Percentiles rank a stretch among this genome's conserved stretches.
Conservation (phyloP, 2,113 vertebrate genomes). For the Regulus satrapa region DNA sequence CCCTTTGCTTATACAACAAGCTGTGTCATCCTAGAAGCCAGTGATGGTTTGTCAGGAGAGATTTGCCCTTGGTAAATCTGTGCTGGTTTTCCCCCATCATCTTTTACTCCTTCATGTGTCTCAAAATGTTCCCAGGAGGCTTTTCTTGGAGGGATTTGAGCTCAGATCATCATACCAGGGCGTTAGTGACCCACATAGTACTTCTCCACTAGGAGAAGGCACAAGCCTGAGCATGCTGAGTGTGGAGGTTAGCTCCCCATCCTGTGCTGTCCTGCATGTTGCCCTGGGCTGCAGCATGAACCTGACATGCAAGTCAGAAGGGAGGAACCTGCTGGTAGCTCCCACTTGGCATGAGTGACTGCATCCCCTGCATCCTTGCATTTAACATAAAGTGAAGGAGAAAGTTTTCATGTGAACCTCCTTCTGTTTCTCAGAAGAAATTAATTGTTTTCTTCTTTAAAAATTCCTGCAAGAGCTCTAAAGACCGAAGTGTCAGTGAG, state of each 20-base stretch:
- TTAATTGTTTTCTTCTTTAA: neutral
- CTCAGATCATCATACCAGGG: fast-evolving
- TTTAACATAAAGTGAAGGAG: neutral
- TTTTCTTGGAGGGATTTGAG: neutral
- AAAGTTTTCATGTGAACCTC: neutral
- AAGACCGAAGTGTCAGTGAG: neutral
- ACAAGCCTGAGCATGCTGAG: fast-evolving
- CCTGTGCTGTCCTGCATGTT: neutral
- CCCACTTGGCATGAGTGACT: neutral
- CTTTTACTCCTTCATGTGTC: neutral
- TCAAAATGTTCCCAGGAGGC: neutral
- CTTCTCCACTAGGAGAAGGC: neutral
- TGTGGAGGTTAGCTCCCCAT: fast-evolving
- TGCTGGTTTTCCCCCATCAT: neutral
- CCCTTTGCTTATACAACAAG: neutral
- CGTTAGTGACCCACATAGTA: neutral
- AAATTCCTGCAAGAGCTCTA: neutral
- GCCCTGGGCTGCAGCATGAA: neutral
- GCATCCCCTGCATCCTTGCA: neutral
- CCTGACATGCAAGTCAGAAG: fast-evolving
- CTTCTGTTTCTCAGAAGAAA: neutral
- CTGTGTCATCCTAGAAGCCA: neutral
- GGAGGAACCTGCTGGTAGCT: neutral
- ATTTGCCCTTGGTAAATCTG: neutral
- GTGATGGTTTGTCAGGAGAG: neutral